Evolutionary conservation across 2,797 vertebrate species (phyloP), one percentile per base, ranked within the genome.

Genomic region (Bucorvus abyssinicus): DNA sequence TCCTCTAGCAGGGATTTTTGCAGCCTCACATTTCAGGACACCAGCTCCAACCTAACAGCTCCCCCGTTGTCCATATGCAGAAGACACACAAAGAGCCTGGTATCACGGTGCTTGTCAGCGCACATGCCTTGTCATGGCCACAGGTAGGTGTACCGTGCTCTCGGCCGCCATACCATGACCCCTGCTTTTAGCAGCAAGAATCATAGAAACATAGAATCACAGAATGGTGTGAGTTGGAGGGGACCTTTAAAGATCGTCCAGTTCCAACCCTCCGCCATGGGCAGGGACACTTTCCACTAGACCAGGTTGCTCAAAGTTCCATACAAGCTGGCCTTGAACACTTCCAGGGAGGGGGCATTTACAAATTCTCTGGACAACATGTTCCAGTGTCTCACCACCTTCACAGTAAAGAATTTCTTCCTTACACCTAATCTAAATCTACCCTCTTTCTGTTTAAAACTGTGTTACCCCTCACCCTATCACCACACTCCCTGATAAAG

Each of bases 121-220:
- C 21, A 29, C 0, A 1, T 2, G 2, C 18, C 42, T 61, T 74
- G 60, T 36, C 18, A 4, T 53, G 8, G 3, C 53, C n/a, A 49
- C 45, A 49, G 23, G 14, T 12, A 40, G 38, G 38, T n/a, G 17
- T 40, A 18, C 5, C 0, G 5, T 1, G 0, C 12, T n/a, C 22
- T 53, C 1, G 0, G 24, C 16, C 3, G 2, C 27, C 14, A 20
- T 27, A 32, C 30, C 8, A 15, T 0, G 0, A 49, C 10, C 26
- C 34, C 27, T 53, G 32, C 22, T 53, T 17, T 34, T 30, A 13
- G 40, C 36, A 60, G 30, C 47, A 45, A 64, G 42, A 73, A 40
- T 40, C 38, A 40, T 40, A 40, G 38, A 84, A 52, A 29, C 38
- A 56, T 5, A 44, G 42, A 61, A 45, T 52, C 24, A 32, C 8